A percentile compares a stretch with the other conserved stretches of the same genome.
These are phyloP conservation scores for Ameiurus melas DNA, from an alignment of 2,113 vertebrate species.

Conservation along the genomic window DNA sequence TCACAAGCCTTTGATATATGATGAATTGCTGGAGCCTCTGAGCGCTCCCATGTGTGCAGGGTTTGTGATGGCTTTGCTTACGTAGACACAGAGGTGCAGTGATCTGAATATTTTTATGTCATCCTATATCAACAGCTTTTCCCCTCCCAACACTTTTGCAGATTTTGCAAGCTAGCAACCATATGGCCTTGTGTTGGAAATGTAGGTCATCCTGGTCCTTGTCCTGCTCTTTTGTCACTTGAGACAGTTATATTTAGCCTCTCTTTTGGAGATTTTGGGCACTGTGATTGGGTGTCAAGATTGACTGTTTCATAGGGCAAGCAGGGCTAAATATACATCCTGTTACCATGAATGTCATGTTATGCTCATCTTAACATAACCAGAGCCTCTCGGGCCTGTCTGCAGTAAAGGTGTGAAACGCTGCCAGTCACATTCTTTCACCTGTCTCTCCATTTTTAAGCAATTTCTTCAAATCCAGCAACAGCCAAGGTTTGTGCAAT, in stretches of 20 bases:
- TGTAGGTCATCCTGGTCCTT: slow-evolving; percentile 65
- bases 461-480: neutral
- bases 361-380: slow-evolving; percentile 49
- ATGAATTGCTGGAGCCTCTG: slow-evolving; percentile 26
- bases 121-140: neutral
- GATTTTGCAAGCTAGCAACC: slow-evolving; percentile 7
- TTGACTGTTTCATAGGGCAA: slow-evolving; percentile 65
- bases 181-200: slow-evolving; percentile 47
- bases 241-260: slow-evolving; percentile 77
- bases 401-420: slow-evolving; percentile 16
- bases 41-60: neutral
- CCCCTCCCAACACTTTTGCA: neutral
- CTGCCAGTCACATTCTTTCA: slow-evolving; percentile 7
- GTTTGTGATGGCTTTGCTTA: slow-evolving; percentile 3
- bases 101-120: slow-evolving; percentile 24
- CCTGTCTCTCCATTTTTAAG: slow-evolving; percentile 25
- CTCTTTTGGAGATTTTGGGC: slow-evolving; percentile 69
- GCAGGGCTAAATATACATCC: slow-evolving; percentile 72
- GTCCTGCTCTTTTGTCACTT: slow-evolving; percentile 73
- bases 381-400: slow-evolving; percentile 45
- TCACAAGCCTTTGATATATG: slow-evolving; percentile 37
- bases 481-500: slow-evolving; percentile 13
- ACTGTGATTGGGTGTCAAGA: slow-evolving; percentile 73
- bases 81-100: slow-evolving; percentile 7
- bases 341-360: slow-evolving; percentile 72